Percentiles rank a stretch among this genome's conserved stretches.
phyloP scores from a whole-genome alignment of 2,113 vertebrate genomes.

The Chaenocephalus aceratus region DNA sequence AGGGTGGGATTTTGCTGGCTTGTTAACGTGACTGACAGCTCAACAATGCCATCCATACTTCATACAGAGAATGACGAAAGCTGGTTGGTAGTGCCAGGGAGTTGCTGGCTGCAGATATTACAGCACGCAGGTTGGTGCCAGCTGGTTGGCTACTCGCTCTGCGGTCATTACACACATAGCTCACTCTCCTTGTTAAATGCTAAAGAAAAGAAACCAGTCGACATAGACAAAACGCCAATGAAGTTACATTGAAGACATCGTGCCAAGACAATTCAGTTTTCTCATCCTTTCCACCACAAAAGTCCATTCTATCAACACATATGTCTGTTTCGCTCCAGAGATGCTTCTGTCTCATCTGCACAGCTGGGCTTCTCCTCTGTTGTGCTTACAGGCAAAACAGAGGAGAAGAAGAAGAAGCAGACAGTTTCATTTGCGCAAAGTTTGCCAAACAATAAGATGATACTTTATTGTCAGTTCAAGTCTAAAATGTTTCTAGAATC shows the following conservation, averaged over 20 bases:
- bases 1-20: conserved; percentile 69
- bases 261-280: background rate
- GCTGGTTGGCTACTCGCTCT: conserved; percentile 41
- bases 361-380: background rate
- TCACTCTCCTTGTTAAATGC: conserved; percentile 54
- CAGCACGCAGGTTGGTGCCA: conserved; percentile 51
- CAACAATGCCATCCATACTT: conserved; percentile 37
- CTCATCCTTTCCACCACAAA: conserved; percentile 34
- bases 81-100: conserved; percentile 48
- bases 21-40: conserved; percentile 71
- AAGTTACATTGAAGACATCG: background rate
- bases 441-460: too few relatives aligned
- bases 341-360: background rate
- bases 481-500: too few relatives aligned
- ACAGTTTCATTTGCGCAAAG: too few relatives aligned
- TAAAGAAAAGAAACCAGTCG: conserved; percentile 29
- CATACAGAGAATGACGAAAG: conserved; percentile 67
- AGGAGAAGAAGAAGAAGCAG: too few relatives aligned
- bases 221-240: conserved; percentile 32
- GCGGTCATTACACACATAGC: conserved; percentile 58
- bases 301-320: conserved; percentile 4
- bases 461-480: too few relatives aligned
- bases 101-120: conserved; percentile 65
- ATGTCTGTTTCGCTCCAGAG: background rate
- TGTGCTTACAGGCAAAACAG: too few relatives aligned